phyloP scores from a whole-genome alignment of 1,140 invertebrate species.

The Brachionus sp. region DNA sequence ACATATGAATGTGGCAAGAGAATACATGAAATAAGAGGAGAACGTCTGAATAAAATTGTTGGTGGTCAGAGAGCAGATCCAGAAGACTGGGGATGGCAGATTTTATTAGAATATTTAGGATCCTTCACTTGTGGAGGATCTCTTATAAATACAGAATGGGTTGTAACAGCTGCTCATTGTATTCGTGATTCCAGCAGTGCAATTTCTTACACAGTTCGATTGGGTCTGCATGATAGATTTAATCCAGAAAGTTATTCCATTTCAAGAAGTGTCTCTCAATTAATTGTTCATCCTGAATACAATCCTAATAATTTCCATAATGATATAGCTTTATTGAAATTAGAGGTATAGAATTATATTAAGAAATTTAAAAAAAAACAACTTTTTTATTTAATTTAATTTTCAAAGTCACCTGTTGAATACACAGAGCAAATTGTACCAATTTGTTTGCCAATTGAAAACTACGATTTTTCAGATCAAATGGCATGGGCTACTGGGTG shows the following conservation, averaged over 20 bases:
- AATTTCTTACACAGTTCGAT: too few species aligned
- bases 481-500: not conserved
- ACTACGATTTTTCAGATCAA: not conserved
- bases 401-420: not conserved
- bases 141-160: too few species aligned
- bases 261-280: not conserved
- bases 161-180: too few species aligned
- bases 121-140: too few species aligned
- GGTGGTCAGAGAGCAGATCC: too few species aligned
- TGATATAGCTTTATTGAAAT: slow-evolving; percentile 26
- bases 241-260: not conserved
- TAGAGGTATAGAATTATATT: not conserved
- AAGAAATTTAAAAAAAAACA: not conserved
- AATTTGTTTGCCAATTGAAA: not conserved
- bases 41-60: too few species aligned
- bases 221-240: too few species aligned
- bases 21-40: too few species aligned
- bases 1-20: too few species aligned
- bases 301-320: not conserved
- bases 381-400: not conserved
- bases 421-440: not conserved
- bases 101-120: too few species aligned
- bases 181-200: too few species aligned
- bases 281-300: not conserved
- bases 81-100: too few species aligned